Base-by-base conservation (phyloP, 2,113 vertebrate species). In the Neotragus pygmaeus region DNA sequence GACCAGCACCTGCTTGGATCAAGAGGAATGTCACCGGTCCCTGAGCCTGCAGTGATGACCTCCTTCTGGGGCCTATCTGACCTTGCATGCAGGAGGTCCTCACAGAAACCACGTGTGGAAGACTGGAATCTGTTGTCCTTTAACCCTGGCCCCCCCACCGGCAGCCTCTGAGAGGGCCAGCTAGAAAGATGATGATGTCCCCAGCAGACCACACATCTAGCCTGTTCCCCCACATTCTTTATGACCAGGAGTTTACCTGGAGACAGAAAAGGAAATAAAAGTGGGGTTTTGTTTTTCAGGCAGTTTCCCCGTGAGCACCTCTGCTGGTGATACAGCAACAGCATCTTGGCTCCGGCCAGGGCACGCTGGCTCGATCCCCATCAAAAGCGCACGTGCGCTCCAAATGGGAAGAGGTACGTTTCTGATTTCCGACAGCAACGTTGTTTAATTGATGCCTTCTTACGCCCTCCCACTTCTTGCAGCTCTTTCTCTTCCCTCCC, bases 401-500 rank as follows among this genome's bases (percentile, higher is more conserved):
- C 93, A 89, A 97, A 91, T 97, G 98, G 94, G 98, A 98, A 98
- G 98, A 95, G 86, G 95, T 97, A 97, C 95, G 66, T 97, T 98
- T 98, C 98, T 98, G 97, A 95, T 95, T 98, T 98, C 97, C 96
- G 96, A 97, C 81, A 86, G 98, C 91, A 97, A 97, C 97, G 11
- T 60, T 96, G 91, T 96, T 98, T 97, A 98, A 98, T 95, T 98
- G 98, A 98, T 97, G 95, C 98, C 98, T 95, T 98, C 96, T 92
- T 97, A 96, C 60, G 57, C 94, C 94, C 27, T 96, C 64, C 19
- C 75, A 90, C 85, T 90, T 78, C 92, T 96, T 70, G 21, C 66
- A 60, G 84, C 96, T 94, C n/a, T 97, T 13, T 30, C 33, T 28
- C 51, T 33, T 2, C 15, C 88, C 23, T 25, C 21, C 28, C 30